phyloP scores from a whole-genome alignment of 1,140 invertebrate genomes.

The Anthonomus grandis region DNA sequence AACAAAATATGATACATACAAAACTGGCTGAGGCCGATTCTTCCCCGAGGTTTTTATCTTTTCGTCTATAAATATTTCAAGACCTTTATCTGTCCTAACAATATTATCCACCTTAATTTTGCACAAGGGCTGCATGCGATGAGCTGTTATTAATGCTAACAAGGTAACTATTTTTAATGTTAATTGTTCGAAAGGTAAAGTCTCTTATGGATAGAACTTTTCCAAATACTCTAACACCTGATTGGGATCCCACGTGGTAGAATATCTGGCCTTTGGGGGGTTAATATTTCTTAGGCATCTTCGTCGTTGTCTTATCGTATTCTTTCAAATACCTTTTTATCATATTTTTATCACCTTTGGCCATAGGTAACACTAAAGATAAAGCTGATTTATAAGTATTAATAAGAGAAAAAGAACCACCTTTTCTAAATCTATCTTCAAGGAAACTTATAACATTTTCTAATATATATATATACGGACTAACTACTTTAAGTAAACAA shows the following conservation, averaged over 20 bases:
- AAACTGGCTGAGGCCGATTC: constrained; percentile 12
- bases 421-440: no score
- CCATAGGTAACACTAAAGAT: no score
- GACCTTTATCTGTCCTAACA: not conserved
- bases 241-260: constrained; percentile 10
- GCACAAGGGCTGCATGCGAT: constrained; percentile 14
- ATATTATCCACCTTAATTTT: constrained; percentile 11
- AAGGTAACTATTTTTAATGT: constrained; percentile 17
- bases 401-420: no score
- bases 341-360: no score
- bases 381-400: no score
- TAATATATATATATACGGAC: no score
- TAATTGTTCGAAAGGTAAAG: constrained; percentile 3
- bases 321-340: no score
- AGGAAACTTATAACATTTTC: no score
- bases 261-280: constrained; percentile 14
- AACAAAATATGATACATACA: constrained; percentile 8
- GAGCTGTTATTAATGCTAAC: constrained; percentile 9
- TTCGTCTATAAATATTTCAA: constrained; percentile 13
- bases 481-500: no score
- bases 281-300: no score
- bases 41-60: constrained; percentile 8
- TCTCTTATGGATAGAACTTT: constrained; percentile 3
- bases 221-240: constrained; percentile 1
- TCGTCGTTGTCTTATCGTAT: no score